Evolutionary conservation across 2,113 vertebrate species (phyloP), one percentile per base, ranked within the genome.

Genomic region (Microcebus ravelobensis): DNA sequence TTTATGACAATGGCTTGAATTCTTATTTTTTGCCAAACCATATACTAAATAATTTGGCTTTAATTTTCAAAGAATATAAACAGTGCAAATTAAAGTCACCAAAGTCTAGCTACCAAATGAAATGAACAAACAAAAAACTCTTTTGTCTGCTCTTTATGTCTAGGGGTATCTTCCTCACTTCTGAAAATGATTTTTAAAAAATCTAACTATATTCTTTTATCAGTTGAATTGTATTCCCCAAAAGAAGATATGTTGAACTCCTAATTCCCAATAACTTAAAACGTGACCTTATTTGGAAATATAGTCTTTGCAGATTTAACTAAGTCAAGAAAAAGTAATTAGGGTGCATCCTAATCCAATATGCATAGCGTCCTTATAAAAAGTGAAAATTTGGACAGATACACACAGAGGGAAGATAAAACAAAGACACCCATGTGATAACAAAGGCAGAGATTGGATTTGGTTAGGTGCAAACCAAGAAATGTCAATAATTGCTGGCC

Each of bases 11-110:
- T 57, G 5, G 27, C n/a, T 59, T 65, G 8, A 31, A 63, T 73
- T 95, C 48, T 94, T 20, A 86, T 87, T 42, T 42, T 71, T 79
- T 74, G 13, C 8, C 14, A 90, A 92, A 36, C 5, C 11, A 39
- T 36, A 36, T 17, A 68, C 27, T 79, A 73, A 93, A 39, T 76
- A 84, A 86, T 39, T 0, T 67, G 1, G 12, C 61, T 70, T 96
- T 76, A 42, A 87, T 55, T 70, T 96, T 76, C 36, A 87, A 90
- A 29, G 34, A 91, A 85, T 73, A 17, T 84, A 84, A 86, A 52
- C 59, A 82, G 14, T 79, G 7, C 4, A 87, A 83, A 81, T 34
- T 81, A 39, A 87, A 92, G 39, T 86, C 39, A 57, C 2, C n/a
- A 45, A 31, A 74, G 8, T 39, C 6, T 31, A 17, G 27, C 70